Conservation (phyloP, 2,888 invertebrate species). For the Choristoneura rosaceana region DNA sequence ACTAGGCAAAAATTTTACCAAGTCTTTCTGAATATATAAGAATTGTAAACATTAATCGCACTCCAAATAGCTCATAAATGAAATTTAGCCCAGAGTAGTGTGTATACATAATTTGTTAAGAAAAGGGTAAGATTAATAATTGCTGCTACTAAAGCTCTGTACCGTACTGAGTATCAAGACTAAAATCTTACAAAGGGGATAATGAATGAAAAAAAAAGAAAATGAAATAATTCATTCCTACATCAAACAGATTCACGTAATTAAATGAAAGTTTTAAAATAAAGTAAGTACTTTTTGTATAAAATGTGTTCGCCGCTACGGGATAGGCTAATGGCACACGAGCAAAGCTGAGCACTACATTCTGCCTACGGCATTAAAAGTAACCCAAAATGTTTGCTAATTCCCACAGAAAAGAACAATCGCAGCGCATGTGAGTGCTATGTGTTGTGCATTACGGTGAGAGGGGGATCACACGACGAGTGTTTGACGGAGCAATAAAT, state of each 20-base stretch:
- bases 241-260: neutral
- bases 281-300: neutral
- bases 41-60: neutral
- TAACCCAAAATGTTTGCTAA: slow-evolving; percentile 80
- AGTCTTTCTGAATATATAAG: neutral
- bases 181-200: neutral
- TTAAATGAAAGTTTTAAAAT: neutral
- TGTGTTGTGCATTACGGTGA: slow-evolving; percentile 70
- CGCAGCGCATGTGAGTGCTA: slow-evolving; percentile 71
- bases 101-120: neutral
- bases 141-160: neutral
- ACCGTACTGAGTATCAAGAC: neutral
- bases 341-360: slow-evolving; percentile 56
- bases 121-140: neutral
- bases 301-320: neutral
- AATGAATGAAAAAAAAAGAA: neutral
- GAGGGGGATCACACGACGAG: slow-evolving; percentile 48
- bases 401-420: slow-evolving; percentile 79
- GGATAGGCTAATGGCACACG: slow-evolving; percentile 7
- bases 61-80: neutral
- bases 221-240: neutral
- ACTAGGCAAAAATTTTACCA: neutral
- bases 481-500: neutral
- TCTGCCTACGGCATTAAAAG: slow-evolving; percentile 74
- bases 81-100: neutral